Percentiles rank a stretch among this genome's conserved stretches.
Evolutionary conservation across 2,888 invertebrate species (phyloP).

Genomic region (Gryllus longicercus): DNA sequence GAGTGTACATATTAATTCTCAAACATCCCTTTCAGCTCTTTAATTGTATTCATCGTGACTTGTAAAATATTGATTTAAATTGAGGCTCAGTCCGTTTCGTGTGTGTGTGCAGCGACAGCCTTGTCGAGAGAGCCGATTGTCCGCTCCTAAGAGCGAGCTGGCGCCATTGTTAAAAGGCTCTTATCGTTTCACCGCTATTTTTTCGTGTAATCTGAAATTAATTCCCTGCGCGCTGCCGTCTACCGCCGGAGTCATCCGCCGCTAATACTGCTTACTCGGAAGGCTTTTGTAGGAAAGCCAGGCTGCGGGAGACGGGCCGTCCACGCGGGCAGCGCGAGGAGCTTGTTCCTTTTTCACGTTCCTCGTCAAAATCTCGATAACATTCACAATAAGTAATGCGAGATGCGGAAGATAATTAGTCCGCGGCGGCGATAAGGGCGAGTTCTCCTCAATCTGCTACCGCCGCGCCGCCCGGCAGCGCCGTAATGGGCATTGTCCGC

Average conservation of each 20-base stretch:
- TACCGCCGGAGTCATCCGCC: too few relatives aligned
- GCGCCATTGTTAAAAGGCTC: neutral
- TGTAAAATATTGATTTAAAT: slow-evolving; percentile 29
- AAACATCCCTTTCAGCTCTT: neutral
- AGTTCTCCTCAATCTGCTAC: neutral
- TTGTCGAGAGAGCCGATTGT: neutral
- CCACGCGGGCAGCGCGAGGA: too few relatives aligned
- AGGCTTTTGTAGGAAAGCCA: too few relatives aligned
- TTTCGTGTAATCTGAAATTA: neutral
- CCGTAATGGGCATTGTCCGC: too few relatives aligned
- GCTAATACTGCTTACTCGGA: too few relatives aligned
- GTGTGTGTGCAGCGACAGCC: too few relatives aligned
- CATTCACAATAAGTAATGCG: neutral
- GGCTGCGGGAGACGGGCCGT: too few relatives aligned
- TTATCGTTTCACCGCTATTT: neutral
- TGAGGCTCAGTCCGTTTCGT: neutral
- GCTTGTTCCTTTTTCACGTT: neutral
- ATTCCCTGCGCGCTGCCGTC: neutral
- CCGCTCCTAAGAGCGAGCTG: neutral
- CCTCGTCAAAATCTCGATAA: slow-evolving; percentile 5
- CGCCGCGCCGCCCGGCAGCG: too few relatives aligned
- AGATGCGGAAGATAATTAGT: slow-evolving; percentile 6
- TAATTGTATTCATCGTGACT: slow-evolving; percentile 29
- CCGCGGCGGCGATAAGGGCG: neutral
- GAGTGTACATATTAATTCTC: slow-evolving; percentile 17